Conservation (phyloP, 2,888 invertebrate genomes). For the Fissipunctia ypsillon region DNA sequence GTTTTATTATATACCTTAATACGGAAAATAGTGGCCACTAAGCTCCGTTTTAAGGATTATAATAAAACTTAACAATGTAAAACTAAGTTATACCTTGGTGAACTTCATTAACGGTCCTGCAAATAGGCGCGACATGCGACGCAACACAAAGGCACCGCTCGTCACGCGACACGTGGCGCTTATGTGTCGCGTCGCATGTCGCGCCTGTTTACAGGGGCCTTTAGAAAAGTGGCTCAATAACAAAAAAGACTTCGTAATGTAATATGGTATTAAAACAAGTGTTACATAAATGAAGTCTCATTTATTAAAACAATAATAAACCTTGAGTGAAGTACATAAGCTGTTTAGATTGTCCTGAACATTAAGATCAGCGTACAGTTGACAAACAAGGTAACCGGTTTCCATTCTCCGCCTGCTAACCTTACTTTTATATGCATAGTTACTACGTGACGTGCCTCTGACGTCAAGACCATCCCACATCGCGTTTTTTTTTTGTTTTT, state of each 20-base stretch:
- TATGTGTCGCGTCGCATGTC: no score
- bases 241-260: background rate
- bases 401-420: constrained; percentile 63
- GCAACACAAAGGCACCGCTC: no score
- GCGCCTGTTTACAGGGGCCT: no score
- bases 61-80: no score
- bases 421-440: constrained; percentile 58
- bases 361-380: constrained; percentile 33
- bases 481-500: constrained; percentile 37
- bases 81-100: no score
- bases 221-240: constrained; percentile 44
- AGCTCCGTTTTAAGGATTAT: no score
- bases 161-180: no score
- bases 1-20: no score
- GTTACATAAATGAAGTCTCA: constrained; percentile 13
- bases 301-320: constrained; percentile 32
- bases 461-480: constrained; percentile 38
- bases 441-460: constrained; percentile 46
- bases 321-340: constrained; percentile 35
- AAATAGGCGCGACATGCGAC: no score
- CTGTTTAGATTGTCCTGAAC: constrained; percentile 44
- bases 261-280: constrained; percentile 5
- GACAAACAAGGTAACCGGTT: constrained; percentile 63
- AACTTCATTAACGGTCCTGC: constrained; percentile 18
- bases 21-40: no score